These are phyloP conservation scores for Anhinga anhinga DNA, from an alignment of 2,113 vertebrate genomes.

Conservation along the genomic window DNA sequence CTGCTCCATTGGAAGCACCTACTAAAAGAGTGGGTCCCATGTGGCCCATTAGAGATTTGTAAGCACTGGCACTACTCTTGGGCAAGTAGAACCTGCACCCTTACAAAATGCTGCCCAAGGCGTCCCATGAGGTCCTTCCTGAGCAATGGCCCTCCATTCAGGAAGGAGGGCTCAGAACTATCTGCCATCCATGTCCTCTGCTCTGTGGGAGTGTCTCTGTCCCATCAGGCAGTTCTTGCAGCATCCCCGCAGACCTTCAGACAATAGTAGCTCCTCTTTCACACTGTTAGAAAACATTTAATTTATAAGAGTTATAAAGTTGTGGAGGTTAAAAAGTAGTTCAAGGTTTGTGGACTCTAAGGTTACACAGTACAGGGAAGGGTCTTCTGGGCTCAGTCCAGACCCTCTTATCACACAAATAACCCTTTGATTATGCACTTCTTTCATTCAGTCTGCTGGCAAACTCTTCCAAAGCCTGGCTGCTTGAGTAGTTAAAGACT, in stretches of 20 bases:
- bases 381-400: neutral
- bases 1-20: neutral
- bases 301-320: neutral
- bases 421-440: neutral
- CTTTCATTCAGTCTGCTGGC: neutral
- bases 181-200: neutral
- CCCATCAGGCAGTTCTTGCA: neutral
- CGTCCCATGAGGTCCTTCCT: neutral
- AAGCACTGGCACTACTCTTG: neutral
- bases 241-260: neutral
- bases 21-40: neutral
- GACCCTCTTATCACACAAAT: neutral
- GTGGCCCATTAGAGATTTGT: neutral
- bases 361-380: neutral
- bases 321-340: neutral
- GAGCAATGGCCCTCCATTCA: neutral
- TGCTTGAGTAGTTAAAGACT: neutral
- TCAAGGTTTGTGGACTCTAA: neutral
- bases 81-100: neutral
- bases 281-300: neutral
- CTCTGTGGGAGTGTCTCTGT: neutral
- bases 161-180: neutral
- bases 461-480: neutral
- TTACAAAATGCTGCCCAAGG: neutral
- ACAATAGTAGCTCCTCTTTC: neutral